A percentile compares a stretch with the other conserved stretches of the same genome.
Evolutionary conservation across 2,797 vertebrate species (phyloP).

Genomic region (Loris lydekkerianus): DNA sequence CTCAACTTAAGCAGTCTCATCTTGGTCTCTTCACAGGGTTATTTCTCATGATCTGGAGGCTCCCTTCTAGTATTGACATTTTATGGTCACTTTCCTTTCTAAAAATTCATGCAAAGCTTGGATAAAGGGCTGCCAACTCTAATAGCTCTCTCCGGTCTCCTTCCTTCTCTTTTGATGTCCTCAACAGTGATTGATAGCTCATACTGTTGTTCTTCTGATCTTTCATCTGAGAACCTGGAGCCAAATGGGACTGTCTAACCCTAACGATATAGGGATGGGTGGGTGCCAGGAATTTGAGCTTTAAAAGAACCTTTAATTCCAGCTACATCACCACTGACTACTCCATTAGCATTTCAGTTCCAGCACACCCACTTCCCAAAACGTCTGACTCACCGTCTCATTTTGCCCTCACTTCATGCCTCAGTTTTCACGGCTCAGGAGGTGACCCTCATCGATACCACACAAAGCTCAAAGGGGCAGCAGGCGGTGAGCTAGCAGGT

Average conservation of each 20-base stretch:
- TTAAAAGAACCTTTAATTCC: constrained; percentile 24
- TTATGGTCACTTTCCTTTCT: not conserved
- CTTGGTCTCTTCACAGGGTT: not conserved
- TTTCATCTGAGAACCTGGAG: constrained; percentile 3
- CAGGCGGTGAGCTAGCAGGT: not conserved
- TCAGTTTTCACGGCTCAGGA: not conserved
- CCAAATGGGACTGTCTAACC: not conserved
- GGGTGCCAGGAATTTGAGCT: constrained; percentile 43
- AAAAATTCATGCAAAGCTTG: not conserved
- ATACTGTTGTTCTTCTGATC: not conserved
- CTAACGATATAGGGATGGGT: not conserved
- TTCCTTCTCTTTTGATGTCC: not conserved
- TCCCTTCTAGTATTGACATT: not conserved
- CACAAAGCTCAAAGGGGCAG: not conserved
- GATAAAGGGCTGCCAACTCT: not conserved
- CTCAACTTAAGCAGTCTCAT: not conserved
- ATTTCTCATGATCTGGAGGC: not conserved
- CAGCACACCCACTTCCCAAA: not conserved
- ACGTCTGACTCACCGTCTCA: constrained; percentile 41
- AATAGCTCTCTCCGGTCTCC: not conserved
- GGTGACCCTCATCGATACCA: not conserved
- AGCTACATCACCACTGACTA: not conserved
- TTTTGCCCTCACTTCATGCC: not conserved
- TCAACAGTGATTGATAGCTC: not conserved
- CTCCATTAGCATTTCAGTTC: not conserved